These are phyloP conservation scores for Rhopalosiphum padi DNA, from an alignment of 1,140 invertebrate genomes.

Conservation along the genomic window DNA sequence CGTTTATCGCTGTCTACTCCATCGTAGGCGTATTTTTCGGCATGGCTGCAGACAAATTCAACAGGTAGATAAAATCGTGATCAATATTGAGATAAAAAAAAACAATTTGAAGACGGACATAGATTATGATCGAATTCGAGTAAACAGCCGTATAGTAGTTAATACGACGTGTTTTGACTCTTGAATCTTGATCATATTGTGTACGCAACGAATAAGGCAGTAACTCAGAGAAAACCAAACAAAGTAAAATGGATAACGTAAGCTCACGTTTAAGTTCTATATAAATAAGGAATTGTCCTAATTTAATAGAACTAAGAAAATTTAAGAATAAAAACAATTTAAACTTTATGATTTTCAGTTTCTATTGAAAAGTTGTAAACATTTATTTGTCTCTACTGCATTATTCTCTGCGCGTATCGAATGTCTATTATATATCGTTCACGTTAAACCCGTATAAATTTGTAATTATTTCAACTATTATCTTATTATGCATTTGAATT, in stretches of 20 bases:
- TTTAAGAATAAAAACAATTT: not conserved
- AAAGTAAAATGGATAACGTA: too few relatives aligned
- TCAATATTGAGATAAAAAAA: not conserved
- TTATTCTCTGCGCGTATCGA: not conserved
- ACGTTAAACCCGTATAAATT: not conserved
- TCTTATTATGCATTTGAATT: not conserved
- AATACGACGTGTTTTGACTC: too few relatives aligned
- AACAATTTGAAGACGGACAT: too few relatives aligned
- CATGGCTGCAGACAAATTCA: slow-evolving; percentile 80
- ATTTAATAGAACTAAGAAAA: too few relatives aligned
- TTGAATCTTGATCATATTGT: too few relatives aligned
- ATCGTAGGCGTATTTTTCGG: slow-evolving; percentile 84
- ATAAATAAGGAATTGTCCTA: too few relatives aligned
- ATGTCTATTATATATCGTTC: not conserved
- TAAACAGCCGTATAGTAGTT: too few relatives aligned
- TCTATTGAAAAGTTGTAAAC: not conserved
- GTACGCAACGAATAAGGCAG: not conserved
- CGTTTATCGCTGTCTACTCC: slow-evolving; percentile 90
- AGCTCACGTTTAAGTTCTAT: too few relatives aligned
- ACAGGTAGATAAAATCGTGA: slow-evolving; percentile 64
- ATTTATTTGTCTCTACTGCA: not conserved
- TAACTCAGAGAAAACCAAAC: not conserved
- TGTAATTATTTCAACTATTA: not conserved
- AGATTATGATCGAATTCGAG: too few relatives aligned
- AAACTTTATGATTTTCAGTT: not conserved